Conservation (phyloP, 2,113 vertebrate species). For the Peromyscus californicus region DNA sequence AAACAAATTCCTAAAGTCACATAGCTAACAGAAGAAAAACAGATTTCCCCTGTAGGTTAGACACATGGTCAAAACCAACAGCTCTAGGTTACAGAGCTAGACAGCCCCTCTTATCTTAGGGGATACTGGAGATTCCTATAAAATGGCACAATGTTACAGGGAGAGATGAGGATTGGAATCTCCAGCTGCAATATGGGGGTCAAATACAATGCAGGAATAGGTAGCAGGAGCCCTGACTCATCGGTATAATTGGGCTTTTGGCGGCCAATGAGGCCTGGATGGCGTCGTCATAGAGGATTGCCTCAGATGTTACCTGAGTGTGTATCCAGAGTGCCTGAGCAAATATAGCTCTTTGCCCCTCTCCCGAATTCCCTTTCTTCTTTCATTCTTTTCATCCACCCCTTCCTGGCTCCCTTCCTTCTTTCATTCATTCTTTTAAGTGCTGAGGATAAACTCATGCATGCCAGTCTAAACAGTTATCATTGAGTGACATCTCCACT, state of each 20-base stretch:
- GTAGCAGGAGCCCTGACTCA: background rate
- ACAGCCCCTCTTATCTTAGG: background rate
- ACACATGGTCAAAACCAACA: background rate
- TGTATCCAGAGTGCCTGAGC: background rate
- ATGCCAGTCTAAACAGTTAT: background rate
- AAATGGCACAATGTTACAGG: background rate
- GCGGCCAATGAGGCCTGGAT: background rate
- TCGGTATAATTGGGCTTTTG: background rate
- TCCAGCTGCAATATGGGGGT: background rate
- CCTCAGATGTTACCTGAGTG: background rate
- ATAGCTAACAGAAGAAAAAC: background rate
- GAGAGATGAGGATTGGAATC: background rate
- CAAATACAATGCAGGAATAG: accelerated
- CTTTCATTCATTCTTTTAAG: background rate
- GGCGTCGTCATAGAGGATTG: background rate
- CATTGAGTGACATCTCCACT: background rate
- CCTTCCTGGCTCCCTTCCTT: background rate
- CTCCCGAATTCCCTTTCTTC: background rate
- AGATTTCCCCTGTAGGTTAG: background rate
- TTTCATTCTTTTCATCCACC: too few species aligned
- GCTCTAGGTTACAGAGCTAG: background rate
- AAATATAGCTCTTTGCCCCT: background rate
- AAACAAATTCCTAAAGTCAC: background rate
- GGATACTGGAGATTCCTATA: background rate
- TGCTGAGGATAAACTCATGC: background rate